Evolutionary conservation across 2,113 vertebrate genomes (phyloP).

Genomic region (Corythornis cristatus): DNA sequence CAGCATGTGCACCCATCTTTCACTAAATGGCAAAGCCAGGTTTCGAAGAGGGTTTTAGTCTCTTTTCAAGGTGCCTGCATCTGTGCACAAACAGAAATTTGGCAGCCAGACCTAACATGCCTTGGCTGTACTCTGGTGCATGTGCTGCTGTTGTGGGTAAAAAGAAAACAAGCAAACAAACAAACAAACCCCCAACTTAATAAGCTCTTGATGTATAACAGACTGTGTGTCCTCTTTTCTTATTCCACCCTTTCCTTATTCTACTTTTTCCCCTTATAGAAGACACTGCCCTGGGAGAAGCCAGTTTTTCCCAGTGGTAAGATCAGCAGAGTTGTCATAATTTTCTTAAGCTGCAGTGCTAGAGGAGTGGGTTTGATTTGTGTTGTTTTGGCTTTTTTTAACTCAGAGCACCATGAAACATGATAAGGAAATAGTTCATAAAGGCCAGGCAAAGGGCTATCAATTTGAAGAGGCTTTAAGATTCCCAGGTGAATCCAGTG

Average conservation of each 20-base stretch:
- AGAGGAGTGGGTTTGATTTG: not conserved
- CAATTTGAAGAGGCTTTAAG: not conserved
- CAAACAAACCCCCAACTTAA: too few species aligned
- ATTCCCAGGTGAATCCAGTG: not conserved
- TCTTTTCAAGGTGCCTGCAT: not conserved
- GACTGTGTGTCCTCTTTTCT: not conserved
- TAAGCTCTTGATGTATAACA: not conserved
- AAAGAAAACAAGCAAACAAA: not conserved
- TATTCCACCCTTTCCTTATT: not conserved
- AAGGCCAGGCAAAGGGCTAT: not conserved
- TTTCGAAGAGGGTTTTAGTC: not conserved
- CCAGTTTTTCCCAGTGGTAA: not conserved
- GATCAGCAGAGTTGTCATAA: not conserved
- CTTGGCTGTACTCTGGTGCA: accelerated
- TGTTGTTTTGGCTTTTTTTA: accelerated
- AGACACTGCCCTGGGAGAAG: not conserved
- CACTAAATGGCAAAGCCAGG: accelerated
- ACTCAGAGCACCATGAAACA: not conserved
- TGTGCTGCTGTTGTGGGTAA: not conserved
- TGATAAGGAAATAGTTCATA: not conserved
- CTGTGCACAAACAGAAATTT: accelerated
- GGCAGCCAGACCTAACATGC: not conserved
- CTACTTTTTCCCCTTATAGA: not conserved
- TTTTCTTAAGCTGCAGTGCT: not conserved
- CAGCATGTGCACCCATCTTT: accelerated